Evolutionary conservation across 2,888 invertebrate species (phyloP).

Genomic region (Rhorus exstirpatorius): DNA sequence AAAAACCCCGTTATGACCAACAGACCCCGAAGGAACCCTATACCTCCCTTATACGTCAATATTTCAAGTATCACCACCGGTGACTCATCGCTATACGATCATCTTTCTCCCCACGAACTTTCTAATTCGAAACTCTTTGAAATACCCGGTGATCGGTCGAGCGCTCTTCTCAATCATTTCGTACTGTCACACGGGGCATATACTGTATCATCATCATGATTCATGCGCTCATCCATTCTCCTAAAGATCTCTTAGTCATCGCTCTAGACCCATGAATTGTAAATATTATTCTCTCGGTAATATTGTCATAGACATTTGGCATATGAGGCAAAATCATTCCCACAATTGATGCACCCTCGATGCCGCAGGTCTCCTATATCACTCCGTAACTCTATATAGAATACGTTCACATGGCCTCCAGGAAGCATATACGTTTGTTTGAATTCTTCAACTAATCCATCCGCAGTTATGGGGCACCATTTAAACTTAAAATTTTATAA

Average conservation of each 20-base stretch:
- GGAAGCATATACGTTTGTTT: too few species aligned
- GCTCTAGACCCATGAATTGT: conserved; percentile 19
- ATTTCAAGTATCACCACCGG: conserved; percentile 56
- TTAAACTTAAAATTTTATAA: too few species aligned
- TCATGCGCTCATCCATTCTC: conserved; percentile 40
- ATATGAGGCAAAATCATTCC: not conserved
- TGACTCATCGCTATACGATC: conserved; percentile 31
- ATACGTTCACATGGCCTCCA: not conserved
- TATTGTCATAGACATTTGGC: conserved; percentile 51
- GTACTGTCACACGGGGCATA: conserved; percentile 37
- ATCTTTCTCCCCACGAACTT: conserved; percentile 42
- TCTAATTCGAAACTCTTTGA: conserved; percentile 53
- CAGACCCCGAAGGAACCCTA: not conserved
- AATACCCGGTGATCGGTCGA: conserved; percentile 22
- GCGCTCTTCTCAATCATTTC: conserved; percentile 27
- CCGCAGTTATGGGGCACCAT: too few species aligned
- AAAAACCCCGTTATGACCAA: conserved; percentile 45
- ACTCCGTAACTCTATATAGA: not conserved
- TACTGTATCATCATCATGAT: conserved; percentile 8
- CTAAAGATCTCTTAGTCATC: conserved; percentile 26
- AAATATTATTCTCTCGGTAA: conserved; percentile 35
- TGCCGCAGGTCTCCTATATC: not conserved
- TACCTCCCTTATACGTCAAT: conserved; percentile 39
- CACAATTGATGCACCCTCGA: conserved; percentile 3
- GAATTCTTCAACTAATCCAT: too few species aligned